Evolutionary conservation across 2,113 vertebrate species (phyloP), one percentile per base, ranked within the genome.

Genomic region (Himantopus leucocephalus): DNA sequence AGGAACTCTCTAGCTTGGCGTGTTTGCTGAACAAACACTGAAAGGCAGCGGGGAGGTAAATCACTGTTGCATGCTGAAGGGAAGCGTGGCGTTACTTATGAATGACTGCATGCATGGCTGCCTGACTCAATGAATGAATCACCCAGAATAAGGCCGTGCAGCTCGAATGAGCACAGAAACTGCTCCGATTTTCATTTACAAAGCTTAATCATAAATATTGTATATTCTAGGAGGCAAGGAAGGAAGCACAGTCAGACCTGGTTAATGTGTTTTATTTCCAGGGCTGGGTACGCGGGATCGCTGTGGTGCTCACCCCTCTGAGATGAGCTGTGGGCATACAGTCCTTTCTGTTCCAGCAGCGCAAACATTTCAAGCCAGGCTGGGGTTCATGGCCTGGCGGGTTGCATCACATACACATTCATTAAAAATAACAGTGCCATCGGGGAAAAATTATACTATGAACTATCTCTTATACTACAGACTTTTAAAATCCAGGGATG

Each of bases 61-160:
- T 96, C 88, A 85, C 91, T 95, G 90, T 85, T 96, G 90, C 86
- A 73, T 83, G 91, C 86, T 88, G 86, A 94, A 90, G 74, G 85
- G 91, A 91, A 96, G 85, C 0, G 14, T 94, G 87, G 88, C 93
- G 92, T 97, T 95, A 96, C 91, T 96, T 97, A 96, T 95, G 95
- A 96, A 97, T 97, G 96, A 94, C 91, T 94, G 95, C 91, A 96
- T 59, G 95, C 95, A 93, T 77, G 96, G 82, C 78, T 97, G 93
- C 93, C 90, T 96, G 92, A 96, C 92, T 96, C 96, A 80, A 88
- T 96, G 95, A 97, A 97, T 97, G 97, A 97, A 96, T 97, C 97
- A 97, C 60, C 59, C 90, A 37, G 80, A 90, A 82, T 85, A 89
- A 92, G 85, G 34, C 64, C 60, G 34, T 72, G 76, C 82, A 78